Evolutionary conservation across 64 coral and sea anemone species (phyloP).

Genomic region (Acropora tenuis): DNA sequence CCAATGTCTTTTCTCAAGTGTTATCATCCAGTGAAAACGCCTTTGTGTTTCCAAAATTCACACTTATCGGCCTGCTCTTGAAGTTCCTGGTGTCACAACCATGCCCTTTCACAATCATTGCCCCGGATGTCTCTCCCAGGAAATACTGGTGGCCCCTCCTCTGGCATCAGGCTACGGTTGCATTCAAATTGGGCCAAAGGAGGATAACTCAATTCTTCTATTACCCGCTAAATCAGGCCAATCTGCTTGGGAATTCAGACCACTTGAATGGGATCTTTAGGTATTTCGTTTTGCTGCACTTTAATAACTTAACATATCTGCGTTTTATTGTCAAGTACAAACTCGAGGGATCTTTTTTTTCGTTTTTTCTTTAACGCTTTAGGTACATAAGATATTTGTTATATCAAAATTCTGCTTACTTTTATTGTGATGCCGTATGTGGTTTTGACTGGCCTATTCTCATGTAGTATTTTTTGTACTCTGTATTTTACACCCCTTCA

Average conservation of each 20-base stretch:
- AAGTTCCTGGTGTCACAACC: not conserved
- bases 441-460: not conserved
- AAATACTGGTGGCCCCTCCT: constrained; percentile 39
- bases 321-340: too few relatives aligned
- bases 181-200: not conserved
- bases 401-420: not conserved
- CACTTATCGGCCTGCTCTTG: constrained; percentile 43
- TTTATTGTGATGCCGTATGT: not conserved
- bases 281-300: constrained; percentile 9
- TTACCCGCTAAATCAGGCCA: constrained; percentile 8
- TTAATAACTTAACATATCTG: not conserved
- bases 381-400: not conserved
- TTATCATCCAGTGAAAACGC: constrained; percentile 23
- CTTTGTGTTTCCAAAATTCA: constrained; percentile 50
- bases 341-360: not conserved
- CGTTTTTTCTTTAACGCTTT: not conserved
- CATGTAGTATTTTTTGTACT: not conserved
- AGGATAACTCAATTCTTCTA: not conserved
- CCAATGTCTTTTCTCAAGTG: constrained; percentile 37
- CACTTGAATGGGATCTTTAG: constrained; percentile 37
- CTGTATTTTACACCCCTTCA: not conserved
- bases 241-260: not conserved
- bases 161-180: not conserved
- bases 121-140: not conserved
- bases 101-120: constrained; percentile 21